These are phyloP conservation scores for Ianthella basta DNA, from an alignment of 37 sponge, comb jelly and placozoan genomes.

Conservation along the genomic window DNA sequence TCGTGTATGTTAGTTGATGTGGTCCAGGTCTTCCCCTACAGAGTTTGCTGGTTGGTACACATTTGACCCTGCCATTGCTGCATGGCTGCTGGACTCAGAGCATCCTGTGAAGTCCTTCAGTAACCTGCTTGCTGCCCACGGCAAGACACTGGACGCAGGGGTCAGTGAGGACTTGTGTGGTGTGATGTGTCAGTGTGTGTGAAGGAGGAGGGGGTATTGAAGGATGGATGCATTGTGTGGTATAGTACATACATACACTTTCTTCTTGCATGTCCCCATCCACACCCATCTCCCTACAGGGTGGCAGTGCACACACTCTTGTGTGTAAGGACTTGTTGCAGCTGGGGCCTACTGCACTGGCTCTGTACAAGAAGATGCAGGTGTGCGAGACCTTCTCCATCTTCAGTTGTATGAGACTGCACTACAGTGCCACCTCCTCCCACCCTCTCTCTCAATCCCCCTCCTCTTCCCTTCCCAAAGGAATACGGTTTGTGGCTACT, in stretches of 20 bases:
- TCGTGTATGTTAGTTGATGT: too few relatives aligned
- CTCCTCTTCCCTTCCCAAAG: slow-evolving; percentile 14
- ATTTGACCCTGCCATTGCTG: slow-evolving; percentile 53
- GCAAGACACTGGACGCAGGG: not conserved
- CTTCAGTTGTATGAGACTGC: too few relatives aligned
- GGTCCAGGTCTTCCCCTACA: not conserved
- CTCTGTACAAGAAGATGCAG: slow-evolving; percentile 45
- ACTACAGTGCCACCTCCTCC: too few relatives aligned
- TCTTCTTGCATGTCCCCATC: too few relatives aligned
- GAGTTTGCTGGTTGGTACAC: slow-evolving; percentile 48
- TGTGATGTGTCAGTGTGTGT: not conserved
- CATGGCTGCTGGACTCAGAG: slow-evolving; percentile 72
- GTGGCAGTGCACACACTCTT: too few relatives aligned
- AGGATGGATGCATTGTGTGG: not conserved
- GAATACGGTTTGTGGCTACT: slow-evolving; percentile 50
- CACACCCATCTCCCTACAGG: not conserved
- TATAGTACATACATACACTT: not conserved
- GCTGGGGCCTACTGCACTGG: slow-evolving; percentile 54
- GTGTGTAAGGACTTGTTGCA: slow-evolving; percentile 41
- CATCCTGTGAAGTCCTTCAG: slow-evolving; percentile 36
- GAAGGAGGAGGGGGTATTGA: not conserved
- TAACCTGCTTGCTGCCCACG: slow-evolving; percentile 5
- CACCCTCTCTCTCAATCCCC: too few relatives aligned
- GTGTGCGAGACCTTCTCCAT: slow-evolving; percentile 22
- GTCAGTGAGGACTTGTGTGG: not conserved